Base-by-base conservation (phyloP, 2,888 invertebrate genomes). In the Stenoptilia bipunctidactyla region DNA sequence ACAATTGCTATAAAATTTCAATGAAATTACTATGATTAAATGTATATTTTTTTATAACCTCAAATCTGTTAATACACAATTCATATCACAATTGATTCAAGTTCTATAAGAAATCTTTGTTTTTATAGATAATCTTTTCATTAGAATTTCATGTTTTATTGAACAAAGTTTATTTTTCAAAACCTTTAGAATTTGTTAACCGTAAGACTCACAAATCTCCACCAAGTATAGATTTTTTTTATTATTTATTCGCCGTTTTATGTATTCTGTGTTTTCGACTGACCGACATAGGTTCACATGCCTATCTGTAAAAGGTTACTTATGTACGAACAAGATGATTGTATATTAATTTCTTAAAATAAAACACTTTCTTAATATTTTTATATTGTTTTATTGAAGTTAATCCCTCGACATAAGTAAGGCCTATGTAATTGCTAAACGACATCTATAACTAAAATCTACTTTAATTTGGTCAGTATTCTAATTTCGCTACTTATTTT, bases 281-380 rank as follows among this genome's bases (percentile, higher is more conserved):
- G 72, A 68, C 51, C 50, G 57, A 55, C 61, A 43, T 56, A 55
- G 68, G 34, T 34, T 12, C 10, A 9, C n/a, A 12, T 8, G 36
- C 30, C 27, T 15, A 14, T 8, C 36, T 30, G 30, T 12, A 27
- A 30, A 35, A 35, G 15, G 33, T 63, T 63, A 65, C 61, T 60
- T 55, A 63, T 74, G 70, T 76, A 77, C 73, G 77, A 75, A 67
- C 68, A 66, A 72, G 63, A 69, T 53, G 69, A 77, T 77, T 82
- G 80, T 82, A 79, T 82, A 80, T 72, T 80, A 70, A 79, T 80
- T 80, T 82, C 77, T 67, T 80, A 72, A 20, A 83, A 82, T 83
- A 82, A 82, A 82, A 76, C 68, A 70, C 69, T 76, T 67, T 75
- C 69, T 63, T 49, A 67, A 67, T 63, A 61, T 54, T 48, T 44